Conservation (phyloP, 1,140 invertebrate genomes). For the Penaeus chinensis region DNA sequence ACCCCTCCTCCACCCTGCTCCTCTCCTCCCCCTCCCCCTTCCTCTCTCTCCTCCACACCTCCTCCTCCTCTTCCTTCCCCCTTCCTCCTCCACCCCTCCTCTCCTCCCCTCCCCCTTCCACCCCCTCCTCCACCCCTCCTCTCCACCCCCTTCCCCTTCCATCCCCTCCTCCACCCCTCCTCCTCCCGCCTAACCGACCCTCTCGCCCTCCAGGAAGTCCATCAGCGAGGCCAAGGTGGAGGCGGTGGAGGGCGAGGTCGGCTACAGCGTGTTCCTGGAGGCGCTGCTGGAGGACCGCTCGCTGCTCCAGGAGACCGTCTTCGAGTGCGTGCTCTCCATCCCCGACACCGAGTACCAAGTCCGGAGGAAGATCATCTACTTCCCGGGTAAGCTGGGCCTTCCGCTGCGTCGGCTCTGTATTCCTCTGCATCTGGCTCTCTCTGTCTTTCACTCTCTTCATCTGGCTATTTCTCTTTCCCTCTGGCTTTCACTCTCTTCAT, state of each 20-base stretch:
- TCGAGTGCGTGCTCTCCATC: conserved; percentile 47
- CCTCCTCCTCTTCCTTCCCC: background rate
- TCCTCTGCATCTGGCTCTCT: background rate
- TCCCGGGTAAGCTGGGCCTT: conserved; percentile 33
- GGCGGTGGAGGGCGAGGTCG: conserved; percentile 32
- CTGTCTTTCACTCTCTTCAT: background rate
- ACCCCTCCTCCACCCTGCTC: background rate
- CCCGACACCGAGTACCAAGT: conserved; percentile 48
- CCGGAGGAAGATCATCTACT: conserved; percentile 41
- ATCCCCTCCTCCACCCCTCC: background rate
- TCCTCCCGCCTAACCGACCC: background rate
- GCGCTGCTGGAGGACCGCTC: conserved; percentile 31
- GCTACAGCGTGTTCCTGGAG: conserved; percentile 46
- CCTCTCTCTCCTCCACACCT: background rate
- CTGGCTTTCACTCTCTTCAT: background rate
- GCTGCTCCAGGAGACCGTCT: conserved; percentile 41
- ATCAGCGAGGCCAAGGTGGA: conserved; percentile 17
- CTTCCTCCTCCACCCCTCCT: background rate
- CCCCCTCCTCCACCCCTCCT: background rate
- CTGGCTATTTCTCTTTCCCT: background rate
- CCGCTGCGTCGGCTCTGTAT: background rate
- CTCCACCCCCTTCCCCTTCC: background rate
- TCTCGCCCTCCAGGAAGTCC: background rate
- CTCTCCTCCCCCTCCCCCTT: background rate
- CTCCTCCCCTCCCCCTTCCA: background rate